Percentiles rank a stretch among this genome's conserved stretches.
Evolutionary conservation across 2,797 vertebrate genomes (phyloP).

Genomic region (Pantherophis vulpinus): DNA sequence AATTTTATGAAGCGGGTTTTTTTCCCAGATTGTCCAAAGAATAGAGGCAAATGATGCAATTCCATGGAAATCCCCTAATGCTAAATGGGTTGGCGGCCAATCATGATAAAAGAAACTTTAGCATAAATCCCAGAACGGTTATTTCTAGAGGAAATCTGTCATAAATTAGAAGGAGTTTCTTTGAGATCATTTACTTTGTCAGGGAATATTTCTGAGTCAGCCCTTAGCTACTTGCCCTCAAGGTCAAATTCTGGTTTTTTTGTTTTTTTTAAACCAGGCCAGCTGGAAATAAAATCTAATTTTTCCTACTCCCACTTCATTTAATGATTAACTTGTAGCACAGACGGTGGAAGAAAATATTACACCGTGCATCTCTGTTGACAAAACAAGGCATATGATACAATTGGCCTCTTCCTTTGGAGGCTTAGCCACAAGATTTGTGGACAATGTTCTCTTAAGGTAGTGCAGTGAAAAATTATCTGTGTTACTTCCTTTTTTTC

Average conservation of each 20-base stretch:
- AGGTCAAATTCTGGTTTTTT: background rate
- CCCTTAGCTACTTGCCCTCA: slow-evolving; percentile 11
- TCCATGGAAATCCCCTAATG: background rate
- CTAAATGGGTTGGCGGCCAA: background rate
- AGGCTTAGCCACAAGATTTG: background rate
- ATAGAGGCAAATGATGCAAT: background rate
- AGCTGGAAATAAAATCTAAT: slow-evolving; percentile 1
- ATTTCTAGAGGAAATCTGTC: background rate
- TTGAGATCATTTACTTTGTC: background rate
- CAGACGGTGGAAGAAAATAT: background rate
- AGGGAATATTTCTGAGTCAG: background rate
- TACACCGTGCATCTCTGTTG: too few relatives aligned
- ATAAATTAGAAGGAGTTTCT: background rate
- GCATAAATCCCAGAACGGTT: background rate
- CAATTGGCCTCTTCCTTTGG: background rate
- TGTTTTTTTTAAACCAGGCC: background rate
- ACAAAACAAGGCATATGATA: background rate
- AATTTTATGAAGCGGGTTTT: background rate
- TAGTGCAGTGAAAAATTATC: background rate
- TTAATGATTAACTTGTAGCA: background rate
- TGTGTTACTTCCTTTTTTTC: background rate
- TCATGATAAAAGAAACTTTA: background rate
- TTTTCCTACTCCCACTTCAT: slow-evolving; percentile 2
- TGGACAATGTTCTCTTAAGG: background rate
- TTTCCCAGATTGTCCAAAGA: background rate